Conservation (phyloP, 2,113 vertebrate genomes). For the Poeciliopsis occidentalis region DNA sequence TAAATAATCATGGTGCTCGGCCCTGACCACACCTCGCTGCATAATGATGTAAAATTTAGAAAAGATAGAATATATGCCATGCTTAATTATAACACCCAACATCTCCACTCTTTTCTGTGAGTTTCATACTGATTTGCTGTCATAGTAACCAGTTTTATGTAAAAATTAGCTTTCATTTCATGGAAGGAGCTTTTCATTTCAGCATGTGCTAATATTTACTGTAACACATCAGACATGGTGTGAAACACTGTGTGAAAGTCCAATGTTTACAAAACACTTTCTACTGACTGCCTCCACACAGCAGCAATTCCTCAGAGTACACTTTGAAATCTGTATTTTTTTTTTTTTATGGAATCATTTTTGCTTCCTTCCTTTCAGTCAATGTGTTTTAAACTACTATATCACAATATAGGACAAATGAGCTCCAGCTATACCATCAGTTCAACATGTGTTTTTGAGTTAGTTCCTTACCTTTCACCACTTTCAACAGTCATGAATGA, state of each 20-base stretch:
- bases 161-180: constrained; percentile 51
- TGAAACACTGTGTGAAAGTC: constrained; percentile 57
- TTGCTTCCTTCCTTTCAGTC: background rate
- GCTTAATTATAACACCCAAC: no score
- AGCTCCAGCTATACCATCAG: background rate
- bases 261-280: constrained; percentile 35
- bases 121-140: constrained; percentile 11
- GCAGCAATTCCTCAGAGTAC: background rate
- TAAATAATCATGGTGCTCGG: no score
- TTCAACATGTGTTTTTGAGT: constrained; percentile 6
- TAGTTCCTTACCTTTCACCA: background rate
- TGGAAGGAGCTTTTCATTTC: constrained; percentile 44
- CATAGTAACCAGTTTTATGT: constrained; percentile 27
- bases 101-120: background rate
- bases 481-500: constrained; percentile 21
- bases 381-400: constrained; percentile 1
- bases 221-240: constrained; percentile 54
- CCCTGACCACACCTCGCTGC: no score
- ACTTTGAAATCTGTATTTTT: background rate
- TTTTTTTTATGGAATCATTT: background rate
- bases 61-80: no score
- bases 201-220: constrained; percentile 47
- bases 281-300: constrained; percentile 13
- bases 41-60: no score
- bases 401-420: background rate